Conservation (phyloP, 2,888 invertebrate genomes). For the Podotricha telesiphe region DNA sequence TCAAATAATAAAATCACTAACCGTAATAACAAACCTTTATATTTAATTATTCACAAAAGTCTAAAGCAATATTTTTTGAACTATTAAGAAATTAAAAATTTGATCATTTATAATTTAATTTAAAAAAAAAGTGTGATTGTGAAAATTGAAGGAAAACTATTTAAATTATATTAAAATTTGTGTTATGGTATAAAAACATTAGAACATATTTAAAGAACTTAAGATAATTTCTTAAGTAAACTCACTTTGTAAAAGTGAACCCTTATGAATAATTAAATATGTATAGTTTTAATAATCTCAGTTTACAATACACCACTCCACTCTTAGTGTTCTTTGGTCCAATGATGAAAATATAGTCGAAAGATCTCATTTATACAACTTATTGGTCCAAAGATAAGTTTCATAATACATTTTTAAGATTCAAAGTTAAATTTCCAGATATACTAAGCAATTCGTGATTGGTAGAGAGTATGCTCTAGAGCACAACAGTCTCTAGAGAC, state of each 20-base stretch:
- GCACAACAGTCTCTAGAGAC: too few relatives aligned
- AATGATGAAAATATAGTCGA: background rate
- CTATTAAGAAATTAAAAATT: background rate
- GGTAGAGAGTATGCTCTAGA: background rate
- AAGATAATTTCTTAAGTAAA: background rate
- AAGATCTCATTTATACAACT: conserved; percentile 5
- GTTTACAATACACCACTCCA: background rate
- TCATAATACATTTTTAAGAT: background rate
- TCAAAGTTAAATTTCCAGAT: background rate
- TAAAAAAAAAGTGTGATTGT: too few relatives aligned
- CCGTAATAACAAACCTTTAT: conserved; percentile 12
- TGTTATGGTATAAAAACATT: too few relatives aligned
- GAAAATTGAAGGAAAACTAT: too few relatives aligned
- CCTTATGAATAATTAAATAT: conserved; percentile 2
- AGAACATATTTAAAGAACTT: too few relatives aligned
- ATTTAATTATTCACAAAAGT: conserved; percentile 1
- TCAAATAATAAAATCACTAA: conserved; percentile 19
- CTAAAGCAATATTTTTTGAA: background rate
- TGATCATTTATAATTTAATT: too few relatives aligned
- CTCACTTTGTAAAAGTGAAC: background rate
- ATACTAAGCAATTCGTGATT: background rate
- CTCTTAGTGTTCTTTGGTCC: conserved; percentile 6
- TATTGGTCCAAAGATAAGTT: conserved; percentile 14
- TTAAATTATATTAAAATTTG: too few relatives aligned
- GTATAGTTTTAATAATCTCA: background rate